These are phyloP conservation scores for Orthonevra nobilis DNA, from an alignment of 2,888 invertebrate species.

Conservation along the genomic window DNA sequence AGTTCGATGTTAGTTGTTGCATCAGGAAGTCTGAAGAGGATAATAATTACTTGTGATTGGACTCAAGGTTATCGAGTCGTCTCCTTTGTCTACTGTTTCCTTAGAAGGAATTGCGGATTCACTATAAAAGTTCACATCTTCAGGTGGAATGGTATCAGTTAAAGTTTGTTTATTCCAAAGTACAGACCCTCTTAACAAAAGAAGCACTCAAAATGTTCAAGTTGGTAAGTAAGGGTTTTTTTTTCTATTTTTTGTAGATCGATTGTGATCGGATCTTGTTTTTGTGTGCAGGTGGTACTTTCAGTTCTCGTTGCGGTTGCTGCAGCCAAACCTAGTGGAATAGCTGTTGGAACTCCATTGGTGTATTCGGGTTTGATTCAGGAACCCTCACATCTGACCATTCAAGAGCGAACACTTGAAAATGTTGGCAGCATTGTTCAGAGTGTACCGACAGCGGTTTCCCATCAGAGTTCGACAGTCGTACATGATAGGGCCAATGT, in stretches of 20 bases:
- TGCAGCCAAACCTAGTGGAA: conserved; percentile 54
- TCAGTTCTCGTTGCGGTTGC: conserved; percentile 61
- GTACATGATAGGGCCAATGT: conserved; percentile 78
- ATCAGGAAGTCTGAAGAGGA: too few relatives aligned
- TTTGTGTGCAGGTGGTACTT: conserved; percentile 59
- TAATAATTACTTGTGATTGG: too few relatives aligned
- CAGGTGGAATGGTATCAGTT: conserved; percentile 41
- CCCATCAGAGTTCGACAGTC: conserved; percentile 81
- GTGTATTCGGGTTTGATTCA: conserved; percentile 46
- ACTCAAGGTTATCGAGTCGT: conserved; percentile 31
- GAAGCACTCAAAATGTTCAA: conserved; percentile 47
- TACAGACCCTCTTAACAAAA: conserved; percentile 62
- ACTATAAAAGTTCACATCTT: conserved; percentile 42
- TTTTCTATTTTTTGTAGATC: background rate
- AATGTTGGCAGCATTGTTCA: conserved; percentile 60
- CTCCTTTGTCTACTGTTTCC: conserved; percentile 4
- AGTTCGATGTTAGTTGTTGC: conserved; percentile 15
- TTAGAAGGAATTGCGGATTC: background rate
- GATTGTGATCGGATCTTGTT: background rate
- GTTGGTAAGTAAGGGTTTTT: conserved; percentile 33
- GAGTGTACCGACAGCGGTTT: conserved; percentile 76
- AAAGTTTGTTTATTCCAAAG: conserved; percentile 53
- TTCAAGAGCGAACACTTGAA: conserved; percentile 70
- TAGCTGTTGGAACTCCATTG: conserved; percentile 21
- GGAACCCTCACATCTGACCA: conserved; percentile 60